Conservation (phyloP, 1,140 invertebrate genomes). For the Dendrolimus punctatus region DNA sequence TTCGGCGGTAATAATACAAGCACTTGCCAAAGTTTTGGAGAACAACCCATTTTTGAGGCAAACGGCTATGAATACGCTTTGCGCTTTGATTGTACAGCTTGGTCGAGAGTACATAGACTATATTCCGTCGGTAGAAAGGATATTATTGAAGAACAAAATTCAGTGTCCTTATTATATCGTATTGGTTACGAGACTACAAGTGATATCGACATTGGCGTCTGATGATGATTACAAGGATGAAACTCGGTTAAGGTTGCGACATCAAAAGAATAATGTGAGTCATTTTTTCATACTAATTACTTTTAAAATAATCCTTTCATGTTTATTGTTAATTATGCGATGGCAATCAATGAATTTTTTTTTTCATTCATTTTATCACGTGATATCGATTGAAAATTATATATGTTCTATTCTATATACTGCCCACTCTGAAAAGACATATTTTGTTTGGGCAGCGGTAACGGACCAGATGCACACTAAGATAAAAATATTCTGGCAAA, state of each 20-base stretch:
- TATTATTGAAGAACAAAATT: slow-evolving; percentile 89
- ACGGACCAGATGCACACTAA: too few relatives aligned
- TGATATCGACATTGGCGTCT: slow-evolving; percentile 79
- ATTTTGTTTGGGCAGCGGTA: too few relatives aligned
- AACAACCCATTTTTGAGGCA: slow-evolving; percentile 81
- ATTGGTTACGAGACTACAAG: slow-evolving; percentile 79
- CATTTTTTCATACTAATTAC: slow-evolving; percentile 4
- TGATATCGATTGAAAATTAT: too few relatives aligned
- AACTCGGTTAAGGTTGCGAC: slow-evolving; percentile 48
- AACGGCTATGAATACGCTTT: slow-evolving; percentile 92
- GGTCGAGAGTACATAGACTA: slow-evolving; percentile 95
- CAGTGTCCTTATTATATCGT: slow-evolving; percentile 86
- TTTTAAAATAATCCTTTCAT: neutral
- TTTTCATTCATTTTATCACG: too few relatives aligned
- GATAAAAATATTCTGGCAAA: too few relatives aligned
- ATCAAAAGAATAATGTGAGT: slow-evolving; percentile 63
- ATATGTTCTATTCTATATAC: too few relatives aligned
- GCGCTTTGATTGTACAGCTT: slow-evolving; percentile 89
- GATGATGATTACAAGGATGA: slow-evolving; percentile 78
- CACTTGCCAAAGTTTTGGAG: slow-evolving; percentile 88
- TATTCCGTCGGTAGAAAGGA: slow-evolving; percentile 90
- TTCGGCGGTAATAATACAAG: slow-evolving; percentile 93
- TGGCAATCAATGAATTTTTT: too few relatives aligned
- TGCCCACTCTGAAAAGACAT: too few relatives aligned
- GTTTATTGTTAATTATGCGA: too few relatives aligned